Evolutionary conservation across 2,888 invertebrate genomes (phyloP), one percentile per base, ranked within the genome.

Genomic region (Drosophila suboccidentalis): DNA sequence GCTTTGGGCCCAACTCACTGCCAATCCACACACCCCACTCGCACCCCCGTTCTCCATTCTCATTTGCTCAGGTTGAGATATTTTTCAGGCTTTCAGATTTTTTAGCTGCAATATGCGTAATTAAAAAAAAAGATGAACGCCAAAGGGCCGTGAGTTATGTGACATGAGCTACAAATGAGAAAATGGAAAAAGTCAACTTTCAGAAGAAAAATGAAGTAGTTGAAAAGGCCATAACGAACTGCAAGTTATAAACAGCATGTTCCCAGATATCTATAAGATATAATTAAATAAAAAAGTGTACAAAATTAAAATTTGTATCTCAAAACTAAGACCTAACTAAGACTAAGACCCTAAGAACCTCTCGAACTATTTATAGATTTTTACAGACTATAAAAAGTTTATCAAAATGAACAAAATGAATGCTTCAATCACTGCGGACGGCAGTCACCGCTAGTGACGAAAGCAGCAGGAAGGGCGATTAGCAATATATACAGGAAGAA

Each of bases 61-160:
- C 17, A 26, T 2, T 32, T 22, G 4, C 15, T 38, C 60, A 61
- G 61, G 66, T 64, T 26, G 38, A 60, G 72, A 58, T 82, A 75
- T 65, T 71, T 71, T 60, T 44, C 43, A 58, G 34, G 17, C 46
- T 47, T 53, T 58, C 47, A 29, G 49, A 53, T 47, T 39, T 54
- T 46, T 10, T 13, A 65, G 66, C 63, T 55, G 78, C 70, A 78
- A 87, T 78, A 81, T 79, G 78, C 79, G 78, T 75, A 83, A 83
- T 83, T 87, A 78, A 68, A 78, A 46, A 62, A 34, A 19, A 15
- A 49, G 38, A 17, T 8, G 11, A 26, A 15, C 15, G 29, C 59
- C 26, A 62, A 75, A 71, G 61, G 61, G 54, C 26, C 51, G 60
- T 32, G 51, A 50, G 62, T 32, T 39, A 65, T 67, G 55, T 74